phyloP scores from a whole-genome alignment of 2,797 vertebrate species.

The Sylvia borin region DNA sequence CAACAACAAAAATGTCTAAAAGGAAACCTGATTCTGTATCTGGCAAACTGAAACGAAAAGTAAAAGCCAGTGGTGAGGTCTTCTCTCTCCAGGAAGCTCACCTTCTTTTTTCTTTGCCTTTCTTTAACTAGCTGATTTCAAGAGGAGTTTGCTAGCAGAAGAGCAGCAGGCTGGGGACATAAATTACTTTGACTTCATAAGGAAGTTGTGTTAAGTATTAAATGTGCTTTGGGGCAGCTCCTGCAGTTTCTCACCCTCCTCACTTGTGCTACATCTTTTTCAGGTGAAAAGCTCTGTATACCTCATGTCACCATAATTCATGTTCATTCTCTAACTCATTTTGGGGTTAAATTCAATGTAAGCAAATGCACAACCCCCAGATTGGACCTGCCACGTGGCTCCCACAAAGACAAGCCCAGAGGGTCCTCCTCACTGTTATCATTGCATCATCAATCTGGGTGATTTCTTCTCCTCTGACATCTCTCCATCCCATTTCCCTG shows the following conservation, averaged over 20 bases:
- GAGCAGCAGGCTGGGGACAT: not conserved
- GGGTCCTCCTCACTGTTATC: not conserved
- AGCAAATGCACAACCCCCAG: not conserved
- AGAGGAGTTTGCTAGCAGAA: not conserved
- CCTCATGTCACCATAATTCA: not conserved
- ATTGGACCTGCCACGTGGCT: not conserved
- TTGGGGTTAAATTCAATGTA: not conserved
- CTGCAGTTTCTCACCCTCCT: not conserved
- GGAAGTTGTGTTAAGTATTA: constrained; percentile 5
- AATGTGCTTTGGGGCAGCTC: constrained; percentile 11
- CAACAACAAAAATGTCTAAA: not conserved
- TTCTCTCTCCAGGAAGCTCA: not conserved
- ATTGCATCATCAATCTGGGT: not conserved
- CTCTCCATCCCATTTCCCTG: not conserved
- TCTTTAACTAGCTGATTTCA: not conserved
- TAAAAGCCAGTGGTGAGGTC: not conserved
- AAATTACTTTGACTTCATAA: not conserved
- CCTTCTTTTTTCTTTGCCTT: not conserved
- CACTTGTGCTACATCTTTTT: not conserved
- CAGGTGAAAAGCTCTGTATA: not conserved
- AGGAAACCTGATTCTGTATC: not conserved
- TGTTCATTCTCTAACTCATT: not conserved
- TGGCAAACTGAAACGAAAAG: constrained; percentile 31
- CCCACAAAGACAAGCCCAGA: not conserved
- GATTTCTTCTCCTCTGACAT: not conserved